Percentiles rank a stretch among this genome's conserved stretches.
phyloP scores from a whole-genome alignment of 2,113 vertebrate species.

The Turnix velox region DNA sequence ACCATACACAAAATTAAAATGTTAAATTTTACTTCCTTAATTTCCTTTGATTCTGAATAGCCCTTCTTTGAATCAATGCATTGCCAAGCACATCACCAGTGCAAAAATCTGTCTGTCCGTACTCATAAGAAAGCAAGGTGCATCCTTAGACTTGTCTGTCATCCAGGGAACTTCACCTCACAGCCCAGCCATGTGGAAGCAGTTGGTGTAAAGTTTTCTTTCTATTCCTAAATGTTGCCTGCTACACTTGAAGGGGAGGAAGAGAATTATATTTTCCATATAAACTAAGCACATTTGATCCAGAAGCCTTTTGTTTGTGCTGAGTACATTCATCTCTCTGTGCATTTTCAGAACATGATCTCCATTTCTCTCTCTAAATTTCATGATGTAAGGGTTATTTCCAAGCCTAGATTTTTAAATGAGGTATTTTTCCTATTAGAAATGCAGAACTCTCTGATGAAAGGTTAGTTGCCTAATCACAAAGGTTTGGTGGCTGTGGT shows the following conservation, averaged over 20 bases:
- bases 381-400: neutral
- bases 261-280: neutral
- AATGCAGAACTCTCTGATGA: constrained; percentile 14
- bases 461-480: constrained; percentile 3
- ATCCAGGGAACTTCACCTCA: neutral
- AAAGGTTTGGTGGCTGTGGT: constrained; percentile 27
- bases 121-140: neutral
- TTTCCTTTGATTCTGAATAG: neutral
- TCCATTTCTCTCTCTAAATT: neutral
- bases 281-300: neutral
- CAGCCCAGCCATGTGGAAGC: neutral
- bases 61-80: neutral
- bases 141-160: neutral
- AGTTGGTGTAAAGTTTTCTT: neutral
- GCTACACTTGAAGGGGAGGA: neutral
- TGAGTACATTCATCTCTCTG: neutral
- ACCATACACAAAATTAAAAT: rapidly evolving
- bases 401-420: constrained; percentile 15
- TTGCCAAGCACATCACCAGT: neutral
- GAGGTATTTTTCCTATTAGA: constrained; percentile 16
- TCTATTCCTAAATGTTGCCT: neutral
- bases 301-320: neutral
- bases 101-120: neutral
- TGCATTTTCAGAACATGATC: neutral
- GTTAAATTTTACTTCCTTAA: neutral